Evolutionary conservation across 2,888 invertebrate genomes (phyloP).

Genomic region (Melanostoma scalare): DNA sequence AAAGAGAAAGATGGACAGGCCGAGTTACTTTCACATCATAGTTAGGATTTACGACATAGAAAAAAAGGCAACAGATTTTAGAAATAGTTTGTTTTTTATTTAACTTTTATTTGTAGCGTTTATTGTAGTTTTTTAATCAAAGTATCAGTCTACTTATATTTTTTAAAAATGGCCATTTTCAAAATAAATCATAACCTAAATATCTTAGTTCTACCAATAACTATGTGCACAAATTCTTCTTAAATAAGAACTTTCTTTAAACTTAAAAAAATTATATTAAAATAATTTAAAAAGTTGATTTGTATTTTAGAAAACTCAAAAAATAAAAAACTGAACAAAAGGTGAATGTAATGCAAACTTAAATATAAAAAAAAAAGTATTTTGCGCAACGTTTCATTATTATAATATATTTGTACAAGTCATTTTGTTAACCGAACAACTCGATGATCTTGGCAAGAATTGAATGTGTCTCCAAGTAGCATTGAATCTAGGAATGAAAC

Average conservation of each 20-base stretch:
- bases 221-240: background rate
- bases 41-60: background rate
- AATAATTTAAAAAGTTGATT: too few relatives aligned
- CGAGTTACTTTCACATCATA: too few relatives aligned
- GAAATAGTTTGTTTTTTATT: background rate
- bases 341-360: background rate
- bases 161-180: slow-evolving; percentile 43
- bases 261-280: too few relatives aligned
- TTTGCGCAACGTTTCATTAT: slow-evolving; percentile 17
- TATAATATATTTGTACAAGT: slow-evolving; percentile 79
- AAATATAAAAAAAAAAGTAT: background rate
- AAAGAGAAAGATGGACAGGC: too few relatives aligned
- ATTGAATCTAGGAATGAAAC: slow-evolving; percentile 77
- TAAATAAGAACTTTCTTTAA: too few relatives aligned
- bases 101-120: background rate
- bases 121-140: slow-evolving; percentile 12
- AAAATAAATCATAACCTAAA: slow-evolving; percentile 15
- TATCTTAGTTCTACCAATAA: slow-evolving; percentile 27
- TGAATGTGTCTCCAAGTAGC: slow-evolving; percentile 81
- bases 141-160: slow-evolving; percentile 54
- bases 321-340: too few relatives aligned
- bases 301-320: too few relatives aligned
- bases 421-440: slow-evolving; percentile 77
- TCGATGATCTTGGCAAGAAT: slow-evolving; percentile 79
- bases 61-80: background rate